These are phyloP conservation scores for Talpa occidentalis DNA, from an alignment of 2,113 vertebrate genomes.

Conservation along the genomic window DNA sequence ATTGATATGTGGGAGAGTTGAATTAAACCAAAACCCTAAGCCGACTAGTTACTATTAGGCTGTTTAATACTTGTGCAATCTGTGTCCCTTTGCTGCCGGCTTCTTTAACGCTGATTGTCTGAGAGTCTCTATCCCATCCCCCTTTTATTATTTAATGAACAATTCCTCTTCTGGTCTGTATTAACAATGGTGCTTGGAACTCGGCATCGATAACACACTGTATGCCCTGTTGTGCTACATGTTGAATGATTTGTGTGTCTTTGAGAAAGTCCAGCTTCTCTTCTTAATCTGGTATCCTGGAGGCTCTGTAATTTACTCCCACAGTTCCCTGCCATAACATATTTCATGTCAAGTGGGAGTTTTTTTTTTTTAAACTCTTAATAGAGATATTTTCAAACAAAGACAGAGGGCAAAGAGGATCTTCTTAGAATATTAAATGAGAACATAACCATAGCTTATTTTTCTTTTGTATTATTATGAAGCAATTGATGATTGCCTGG, in stretches of 20 bases:
- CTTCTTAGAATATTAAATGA: conserved; percentile 57
- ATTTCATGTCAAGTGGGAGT: conserved; percentile 77
- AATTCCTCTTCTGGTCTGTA: conserved; percentile 78
- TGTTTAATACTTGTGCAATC: conserved; percentile 49
- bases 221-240: conserved; percentile 77
- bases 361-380: conserved; percentile 56
- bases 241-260: conserved; percentile 82
- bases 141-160: conserved; percentile 78
- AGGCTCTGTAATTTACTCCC: conserved; percentile 77
- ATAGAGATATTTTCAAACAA: conserved; percentile 82
- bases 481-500: conserved; percentile 77
- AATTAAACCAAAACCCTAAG: conserved; percentile 55
- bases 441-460: conserved; percentile 67
- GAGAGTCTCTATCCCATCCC: neutral
- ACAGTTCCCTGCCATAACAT: conserved; percentile 67
- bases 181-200: conserved; percentile 79
- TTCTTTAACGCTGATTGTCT: neutral
- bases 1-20: conserved; percentile 39
- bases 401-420: conserved; percentile 68
- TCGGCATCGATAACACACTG: conserved; percentile 75
- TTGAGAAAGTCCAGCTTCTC: conserved; percentile 80
- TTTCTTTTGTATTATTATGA: conserved; percentile 78
- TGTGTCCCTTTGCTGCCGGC: neutral
- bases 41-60: conserved; percentile 28
- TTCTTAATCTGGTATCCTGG: conserved; percentile 76